These are phyloP conservation scores for Lytechinus pictus DNA, from an alignment of 35 echinoderm and acorn worm genomes.

Conservation along the genomic window DNA sequence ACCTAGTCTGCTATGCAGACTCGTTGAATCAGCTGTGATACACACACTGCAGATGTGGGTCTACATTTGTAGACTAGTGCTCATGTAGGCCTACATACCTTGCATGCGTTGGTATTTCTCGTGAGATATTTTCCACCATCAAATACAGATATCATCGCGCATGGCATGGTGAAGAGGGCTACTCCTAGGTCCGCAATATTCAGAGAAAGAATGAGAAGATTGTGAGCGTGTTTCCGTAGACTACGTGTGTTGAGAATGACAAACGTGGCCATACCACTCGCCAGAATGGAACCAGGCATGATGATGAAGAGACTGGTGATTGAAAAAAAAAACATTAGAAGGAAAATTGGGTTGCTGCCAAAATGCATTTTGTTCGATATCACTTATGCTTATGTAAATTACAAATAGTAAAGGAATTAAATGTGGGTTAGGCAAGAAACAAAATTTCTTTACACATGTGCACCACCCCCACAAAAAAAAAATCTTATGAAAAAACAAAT, in stretches of 20 bases:
- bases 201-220: conserved; percentile 20
- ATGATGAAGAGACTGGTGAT: neutral
- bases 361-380: neutral
- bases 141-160: neutral
- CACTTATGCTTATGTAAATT: too few relatives aligned
- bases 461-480: too few relatives aligned
- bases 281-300: conserved; percentile 3
- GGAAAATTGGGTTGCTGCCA: neutral
- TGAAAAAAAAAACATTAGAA: neutral
- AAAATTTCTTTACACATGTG: too few relatives aligned
- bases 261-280: neutral
- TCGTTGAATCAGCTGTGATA: too few relatives aligned
- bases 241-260: neutral
- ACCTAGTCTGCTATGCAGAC: too few relatives aligned
- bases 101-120: neutral
- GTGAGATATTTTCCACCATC: neutral
- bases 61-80: too few relatives aligned
- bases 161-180: conserved; percentile 31
- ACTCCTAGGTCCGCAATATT: conserved; percentile 30
- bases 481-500: too few relatives aligned
- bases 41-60: too few relatives aligned
- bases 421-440: too few relatives aligned
- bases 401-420: too few relatives aligned
- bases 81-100: neutral
- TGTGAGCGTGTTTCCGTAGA: conserved; percentile 8